Base-by-base conservation (phyloP, 2,888 invertebrate genomes). In the Hecatera dysodea region DNA sequence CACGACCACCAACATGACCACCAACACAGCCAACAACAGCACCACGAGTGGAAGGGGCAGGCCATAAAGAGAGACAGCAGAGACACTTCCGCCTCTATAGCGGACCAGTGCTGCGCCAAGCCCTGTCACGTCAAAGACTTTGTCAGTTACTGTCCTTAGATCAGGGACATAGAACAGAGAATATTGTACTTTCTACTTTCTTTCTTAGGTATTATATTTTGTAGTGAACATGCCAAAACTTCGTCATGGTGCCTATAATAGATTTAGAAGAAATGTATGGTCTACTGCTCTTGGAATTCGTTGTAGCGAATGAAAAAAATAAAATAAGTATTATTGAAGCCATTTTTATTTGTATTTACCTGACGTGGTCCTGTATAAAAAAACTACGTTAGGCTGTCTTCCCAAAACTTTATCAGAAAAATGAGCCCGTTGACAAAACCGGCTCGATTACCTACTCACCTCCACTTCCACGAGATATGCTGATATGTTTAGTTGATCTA, bases 41-140 rank as follows among this genome's bases (percentile, higher is more conserved):
- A 68, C 17, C 71, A 77, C 36, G 77, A 76, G 9, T 39, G 22
- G 44, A 52, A 67, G 27, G 52, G 27, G 0, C 42, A 76, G 44
- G 77, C 52, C 19, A 44, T 29, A 69, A 76, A 76, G 27, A 68
- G 77, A 17, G 71, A 52, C 36, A 76, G 67, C 22, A 68, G 77
- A 17, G 71, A 52, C 36, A 44, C 52, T 1, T 12, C 68, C 9
- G 4, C 22, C 7, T 68, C 71, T 52, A 12, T 71, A 7, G 52
- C 52, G 1, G 71, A 71, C 12, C n/a, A 62, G 46, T 86, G 86
- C 56, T 87, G 86, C 57, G 12, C 36, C 8, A 83, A 80, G 12
- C 73, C 81, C 2, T 86, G 86, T 52, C 63, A 64, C 27, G 64
- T 83, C n/a, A 75, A 75, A 66, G 84, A 84, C 36, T 76, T 71